Base-by-base conservation (phyloP, 2,888 invertebrate species). In the Drosophila quinaria region DNA sequence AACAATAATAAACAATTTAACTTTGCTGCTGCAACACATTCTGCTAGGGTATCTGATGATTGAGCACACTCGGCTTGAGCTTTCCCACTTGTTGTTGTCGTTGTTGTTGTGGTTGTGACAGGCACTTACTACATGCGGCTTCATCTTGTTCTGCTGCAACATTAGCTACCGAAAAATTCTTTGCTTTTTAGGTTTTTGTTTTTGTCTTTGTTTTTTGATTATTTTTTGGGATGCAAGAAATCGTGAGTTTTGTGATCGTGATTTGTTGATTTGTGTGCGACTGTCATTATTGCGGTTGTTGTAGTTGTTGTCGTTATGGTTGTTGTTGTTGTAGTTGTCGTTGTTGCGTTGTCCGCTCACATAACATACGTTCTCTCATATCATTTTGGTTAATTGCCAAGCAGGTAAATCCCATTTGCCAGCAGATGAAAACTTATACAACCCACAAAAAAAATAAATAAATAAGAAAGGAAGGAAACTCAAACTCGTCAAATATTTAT, bases 241-340 rank as follows among this genome's bases (percentile, higher is more conserved):
- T 86, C 85, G 85, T 86, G 85, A 86, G 84, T 72, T 78, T 73
- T 70, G 46, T 74, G 89, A 80, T 85, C 85, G 84, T 85, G 84
- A 86, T 88, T 88, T 83, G 88, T 82, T 83, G 84, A 87, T 85
- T 86, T 85, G 78, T 87, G 54, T 29, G 54, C 47, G 70, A 71
- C 74, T 69, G 66, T 80, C 78, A 80, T 80, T 71, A 74, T 79
- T 77, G 86, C 78, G 66, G 78, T 82, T 73, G 86, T 58, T 52
- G 25, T 22, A 50, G 49, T 41, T 31, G 67, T 67, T 79, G 61
- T 56, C 49, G 67, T 44, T 59, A 61, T 39, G 69, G 54, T 19
- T 41, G 76, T 82, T 73, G 86, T 58, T 52, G 25, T 22, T 54
- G 41, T 8, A 60, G 41, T n/a, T 41, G 31, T 42, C 44, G 31